Evolutionary conservation across 2,113 vertebrate species (phyloP).

Genomic region (Sinocyclocheilus anshuiensis): DNA sequence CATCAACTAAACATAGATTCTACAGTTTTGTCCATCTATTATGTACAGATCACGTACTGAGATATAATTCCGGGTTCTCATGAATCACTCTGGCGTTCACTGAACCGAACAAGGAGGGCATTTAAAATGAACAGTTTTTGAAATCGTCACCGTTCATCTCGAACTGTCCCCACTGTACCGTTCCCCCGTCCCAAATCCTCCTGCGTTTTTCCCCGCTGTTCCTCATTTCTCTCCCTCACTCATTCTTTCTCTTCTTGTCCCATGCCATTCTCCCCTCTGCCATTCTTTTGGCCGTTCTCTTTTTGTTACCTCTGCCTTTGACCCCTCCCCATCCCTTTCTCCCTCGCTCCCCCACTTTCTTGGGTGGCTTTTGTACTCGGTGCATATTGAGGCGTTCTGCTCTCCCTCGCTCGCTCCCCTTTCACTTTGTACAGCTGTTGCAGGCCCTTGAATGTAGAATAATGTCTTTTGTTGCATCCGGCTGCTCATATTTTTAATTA

Average conservation of each 20-base stretch:
- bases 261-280: slow-evolving; percentile 58
- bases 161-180: slow-evolving; percentile 35
- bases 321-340: slow-evolving; percentile 46
- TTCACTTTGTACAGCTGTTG: slow-evolving; percentile 62
- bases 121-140: slow-evolving; percentile 18
- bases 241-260: slow-evolving; percentile 54
- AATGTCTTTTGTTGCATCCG: slow-evolving; percentile 65
- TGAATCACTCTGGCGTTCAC: slow-evolving; percentile 30
- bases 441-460: slow-evolving; percentile 61
- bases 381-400: slow-evolving; percentile 54
- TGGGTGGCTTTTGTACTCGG: slow-evolving; percentile 58
- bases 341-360: slow-evolving; percentile 50
- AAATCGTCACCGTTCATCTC: slow-evolving; percentile 8
- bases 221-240: slow-evolving; percentile 53
- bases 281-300: slow-evolving; percentile 59
- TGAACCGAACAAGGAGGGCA: slow-evolving; percentile 27
- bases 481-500: slow-evolving; percentile 68
- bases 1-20: slow-evolving; percentile 31
- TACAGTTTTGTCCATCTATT: slow-evolving; percentile 12
- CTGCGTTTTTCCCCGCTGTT: slow-evolving; percentile 40
- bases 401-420: slow-evolving; percentile 53
- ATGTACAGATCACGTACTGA: slow-evolving; percentile 18
- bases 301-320: slow-evolving; percentile 60
- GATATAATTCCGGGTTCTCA: slow-evolving; percentile 17
- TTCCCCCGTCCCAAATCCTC: slow-evolving; percentile 27